A percentile compares a stretch with the other conserved stretches of the same genome.
These are phyloP conservation scores for Limnothrissa miodon DNA, from an alignment of 2,113 vertebrate genomes.

Conservation along the genomic window DNA sequence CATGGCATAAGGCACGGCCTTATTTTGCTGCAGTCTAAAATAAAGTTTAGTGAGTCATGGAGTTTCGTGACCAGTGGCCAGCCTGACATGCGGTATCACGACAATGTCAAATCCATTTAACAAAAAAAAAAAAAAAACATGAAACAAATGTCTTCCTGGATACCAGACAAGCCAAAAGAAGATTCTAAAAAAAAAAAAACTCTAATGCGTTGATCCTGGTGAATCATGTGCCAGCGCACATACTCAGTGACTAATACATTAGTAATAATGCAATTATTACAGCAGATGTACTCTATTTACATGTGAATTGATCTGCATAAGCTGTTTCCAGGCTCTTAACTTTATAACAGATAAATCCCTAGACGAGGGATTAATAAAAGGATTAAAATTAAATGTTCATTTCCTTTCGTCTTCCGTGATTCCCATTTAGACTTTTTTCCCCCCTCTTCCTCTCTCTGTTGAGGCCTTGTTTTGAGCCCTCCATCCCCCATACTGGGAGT, in stretches of 20 bases:
- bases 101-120: neutral
- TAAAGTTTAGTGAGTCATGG: neutral
- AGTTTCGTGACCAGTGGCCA: neutral
- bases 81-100: neutral
- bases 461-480: neutral
- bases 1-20: neutral
- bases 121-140: neutral
- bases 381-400: constrained; percentile 12
- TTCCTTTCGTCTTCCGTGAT: neutral
- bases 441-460: neutral
- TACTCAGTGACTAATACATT: neutral
- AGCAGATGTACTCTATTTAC: constrained; percentile 3
- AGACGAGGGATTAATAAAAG: neutral
- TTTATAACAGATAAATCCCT: constrained; percentile 4
- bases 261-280: constrained; percentile 8
- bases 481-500: neutral
- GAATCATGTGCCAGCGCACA: neutral
- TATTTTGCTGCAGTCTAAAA: neutral
- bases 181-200: neutral
- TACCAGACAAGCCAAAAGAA: neutral
- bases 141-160: constrained; percentile 6
- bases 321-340: neutral
- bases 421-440: neutral
- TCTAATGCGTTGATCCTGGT: neutral
- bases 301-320: constrained; percentile 10